phyloP scores from a whole-genome alignment of 2,797 vertebrate species.

The Enoplosus armatus region DNA sequence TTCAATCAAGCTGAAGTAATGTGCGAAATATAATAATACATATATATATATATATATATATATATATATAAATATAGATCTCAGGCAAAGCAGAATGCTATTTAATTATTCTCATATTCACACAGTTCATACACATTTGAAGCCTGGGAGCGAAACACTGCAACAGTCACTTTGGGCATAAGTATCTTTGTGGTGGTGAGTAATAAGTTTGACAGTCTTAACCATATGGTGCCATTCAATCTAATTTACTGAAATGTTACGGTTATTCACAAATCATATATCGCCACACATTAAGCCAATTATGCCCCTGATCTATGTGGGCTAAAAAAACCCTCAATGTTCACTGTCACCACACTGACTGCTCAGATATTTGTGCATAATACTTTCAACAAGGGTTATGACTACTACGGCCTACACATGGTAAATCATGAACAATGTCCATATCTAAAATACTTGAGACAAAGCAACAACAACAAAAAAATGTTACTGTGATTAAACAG shows the following conservation, averaged over 20 bases:
- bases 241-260: neutral
- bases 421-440: neutral
- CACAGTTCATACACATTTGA: neutral
- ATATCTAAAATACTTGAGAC: neutral
- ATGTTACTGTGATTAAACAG: neutral
- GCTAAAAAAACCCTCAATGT: neutral
- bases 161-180: no score
- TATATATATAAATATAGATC: no score
- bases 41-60: no score
- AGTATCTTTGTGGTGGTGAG: neutral
- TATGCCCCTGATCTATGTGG: neutral
- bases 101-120: no score
- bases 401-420: neutral
- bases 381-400: neutral
- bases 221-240: conserved; percentile 7
- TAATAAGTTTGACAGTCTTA: neutral
- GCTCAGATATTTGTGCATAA: neutral
- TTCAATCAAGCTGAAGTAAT: neutral
- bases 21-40: no score
- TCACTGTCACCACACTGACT: neutral
- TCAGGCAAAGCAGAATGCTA: neutral
- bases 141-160: neutral
- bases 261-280: neutral
- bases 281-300: neutral
- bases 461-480: neutral